A percentile compares a stretch with the other conserved stretches of the same genome.
Evolutionary conservation across 2,797 vertebrate genomes (phyloP).

Genomic region (Fratercula arctica): DNA sequence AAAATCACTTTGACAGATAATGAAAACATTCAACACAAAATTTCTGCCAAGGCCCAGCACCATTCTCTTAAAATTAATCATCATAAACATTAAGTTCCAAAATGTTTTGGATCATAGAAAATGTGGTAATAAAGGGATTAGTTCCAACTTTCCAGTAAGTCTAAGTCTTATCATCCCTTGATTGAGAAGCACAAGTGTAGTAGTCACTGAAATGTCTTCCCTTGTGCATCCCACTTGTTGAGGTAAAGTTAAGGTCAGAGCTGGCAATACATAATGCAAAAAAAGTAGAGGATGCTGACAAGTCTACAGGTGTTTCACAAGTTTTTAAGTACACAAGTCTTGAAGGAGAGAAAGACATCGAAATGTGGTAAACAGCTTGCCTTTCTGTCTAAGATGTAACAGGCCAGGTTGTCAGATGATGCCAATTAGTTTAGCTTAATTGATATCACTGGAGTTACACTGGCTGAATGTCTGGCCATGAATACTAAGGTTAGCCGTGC

Average conservation of each 20-base stretch:
- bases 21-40: background rate
- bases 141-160: background rate
- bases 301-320: background rate
- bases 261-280: background rate
- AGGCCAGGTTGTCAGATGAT: background rate
- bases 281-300: background rate
- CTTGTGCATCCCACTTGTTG: background rate
- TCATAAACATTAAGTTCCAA: background rate
- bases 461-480: background rate
- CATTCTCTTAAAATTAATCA: background rate
- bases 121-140: background rate
- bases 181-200: background rate
- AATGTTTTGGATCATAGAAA: background rate
- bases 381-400: background rate
- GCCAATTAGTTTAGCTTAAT: background rate
- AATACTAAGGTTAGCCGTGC: background rate
- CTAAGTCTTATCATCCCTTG: background rate
- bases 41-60: background rate
- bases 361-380: background rate
- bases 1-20: background rate
- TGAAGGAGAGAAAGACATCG: background rate
- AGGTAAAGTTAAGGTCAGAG: background rate
- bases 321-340: background rate
- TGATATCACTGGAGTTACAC: background rate
- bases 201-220: background rate